Base-by-base conservation (phyloP, 2,888 invertebrate species). In the Leptothorax acervorum region DNA sequence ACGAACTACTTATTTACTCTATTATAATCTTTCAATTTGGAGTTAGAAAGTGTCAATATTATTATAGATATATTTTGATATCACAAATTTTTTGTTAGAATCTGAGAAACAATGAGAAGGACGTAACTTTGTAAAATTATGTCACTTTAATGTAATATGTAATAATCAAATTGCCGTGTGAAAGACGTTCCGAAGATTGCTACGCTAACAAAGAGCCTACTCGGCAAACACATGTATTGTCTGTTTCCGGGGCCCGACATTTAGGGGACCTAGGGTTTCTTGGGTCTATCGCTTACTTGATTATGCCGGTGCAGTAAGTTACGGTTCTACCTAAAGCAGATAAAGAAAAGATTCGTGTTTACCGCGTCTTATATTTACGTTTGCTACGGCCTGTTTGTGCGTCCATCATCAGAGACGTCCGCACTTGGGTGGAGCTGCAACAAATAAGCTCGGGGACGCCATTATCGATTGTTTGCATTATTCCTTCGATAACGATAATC, bases 401-500 rank as follows among this genome's bases (percentile, higher is more conserved):
- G 55, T 73, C 66, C 42, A 65, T 78, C 82, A 66, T 9, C 23
- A 23, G 23, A 28, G 35, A 39, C 23, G 8, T 31, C 74, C 79
- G 51, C 66, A 35, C 48, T 15, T 39, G n/a, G 23, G 28, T 35
- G 35, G 35, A 35, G 35, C 35, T 35, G 35, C 28, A 51, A 53
- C 31, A 31, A 78, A 73, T 82, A 73, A 79, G 42, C 18, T 28
- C 42, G 81, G 79, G 76, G 68, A 35, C 51, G 53, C 63, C 76
- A 87, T 85, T 86, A 86, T 90, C 86, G 85, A 81, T 84, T 85
- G 81, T 86, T 85, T 86, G 62, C 84, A 75, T 86, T 87, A 83
- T 86, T 87, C 78, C 73, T 81, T 42, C 62, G 89, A 89, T 89
- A 89, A 90, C 82, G 82, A 82, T 85, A 88, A 85, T 85, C 79